Conservation (phyloP, 2,113 vertebrate species). For the Bubalus kerabau region DNA sequence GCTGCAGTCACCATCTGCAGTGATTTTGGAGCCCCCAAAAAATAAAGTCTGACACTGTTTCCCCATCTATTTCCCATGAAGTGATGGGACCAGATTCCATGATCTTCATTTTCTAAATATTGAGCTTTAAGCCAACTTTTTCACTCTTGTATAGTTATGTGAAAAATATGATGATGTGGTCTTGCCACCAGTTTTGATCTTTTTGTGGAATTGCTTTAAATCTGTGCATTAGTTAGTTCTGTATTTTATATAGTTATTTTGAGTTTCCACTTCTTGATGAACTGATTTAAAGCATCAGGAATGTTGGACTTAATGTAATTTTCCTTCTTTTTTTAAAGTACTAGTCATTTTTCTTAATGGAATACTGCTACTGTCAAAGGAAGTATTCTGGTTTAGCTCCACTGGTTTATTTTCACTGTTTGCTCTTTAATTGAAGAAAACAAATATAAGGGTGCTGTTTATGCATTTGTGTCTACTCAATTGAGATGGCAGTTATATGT, state of each 20-base stretch:
- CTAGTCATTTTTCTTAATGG: slow-evolving; percentile 40
- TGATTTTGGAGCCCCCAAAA: too few relatives aligned
- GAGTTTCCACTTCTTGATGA: slow-evolving; percentile 57
- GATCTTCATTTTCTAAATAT: too few relatives aligned
- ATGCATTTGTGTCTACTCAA: slow-evolving; percentile 75
- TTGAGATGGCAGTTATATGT: slow-evolving; percentile 75
- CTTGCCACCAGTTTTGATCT: slow-evolving; percentile 69
- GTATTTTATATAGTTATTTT: slow-evolving; percentile 69
- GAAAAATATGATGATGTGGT: slow-evolving; percentile 48
- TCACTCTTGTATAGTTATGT: slow-evolving; percentile 51
- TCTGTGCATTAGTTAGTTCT: slow-evolving; percentile 66
- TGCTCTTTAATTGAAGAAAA: slow-evolving; percentile 80
- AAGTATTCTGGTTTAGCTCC: slow-evolving; percentile 55
- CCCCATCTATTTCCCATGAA: too few relatives aligned
- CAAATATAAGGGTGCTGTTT: slow-evolving; percentile 76
- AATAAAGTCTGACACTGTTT: too few relatives aligned
- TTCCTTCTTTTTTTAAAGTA: slow-evolving; percentile 35
- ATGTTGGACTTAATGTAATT: slow-evolving; percentile 28
- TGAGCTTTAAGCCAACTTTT: too few relatives aligned
- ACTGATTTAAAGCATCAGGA: slow-evolving; percentile 9
- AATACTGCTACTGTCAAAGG: slow-evolving; percentile 44
- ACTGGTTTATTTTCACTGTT: slow-evolving; percentile 71
- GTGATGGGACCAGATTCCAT: too few relatives aligned
- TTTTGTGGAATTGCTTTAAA: slow-evolving; percentile 72
- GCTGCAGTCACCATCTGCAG: too few relatives aligned